phyloP scores from a whole-genome alignment of 2,888 invertebrate genomes.

The Perizoma flavofasciatum region DNA sequence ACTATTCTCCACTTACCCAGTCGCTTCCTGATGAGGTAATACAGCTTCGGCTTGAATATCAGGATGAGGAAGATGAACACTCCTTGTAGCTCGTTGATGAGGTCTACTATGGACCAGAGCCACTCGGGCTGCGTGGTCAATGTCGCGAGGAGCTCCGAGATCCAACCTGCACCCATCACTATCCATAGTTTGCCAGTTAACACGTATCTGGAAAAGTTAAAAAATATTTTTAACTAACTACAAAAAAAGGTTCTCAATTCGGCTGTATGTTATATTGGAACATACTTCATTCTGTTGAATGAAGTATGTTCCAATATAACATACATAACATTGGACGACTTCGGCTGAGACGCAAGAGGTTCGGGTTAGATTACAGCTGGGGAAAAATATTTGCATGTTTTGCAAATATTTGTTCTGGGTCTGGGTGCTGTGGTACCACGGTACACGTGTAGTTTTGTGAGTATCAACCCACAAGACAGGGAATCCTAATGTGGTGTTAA shows the following conservation, averaged over 20 bases:
- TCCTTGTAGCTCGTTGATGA: slow-evolving; percentile 88
- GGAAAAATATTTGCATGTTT: too few relatives aligned
- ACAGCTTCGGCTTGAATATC: slow-evolving; percentile 87
- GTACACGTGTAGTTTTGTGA: too few relatives aligned
- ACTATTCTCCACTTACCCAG: slow-evolving; percentile 70
- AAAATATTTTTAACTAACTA: not conserved
- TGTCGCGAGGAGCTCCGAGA: slow-evolving; percentile 86
- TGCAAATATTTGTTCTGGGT: too few relatives aligned
- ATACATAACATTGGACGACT: too few relatives aligned
- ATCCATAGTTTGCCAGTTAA: slow-evolving; percentile 90
- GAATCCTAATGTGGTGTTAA: too few relatives aligned
- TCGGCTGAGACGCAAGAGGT: too few relatives aligned
- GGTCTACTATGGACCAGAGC: slow-evolving; percentile 84
- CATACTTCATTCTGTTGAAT: too few relatives aligned
- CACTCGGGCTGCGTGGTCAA: slow-evolving; percentile 75
- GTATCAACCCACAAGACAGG: too few relatives aligned
- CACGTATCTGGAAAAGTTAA: slow-evolving; percentile 78
- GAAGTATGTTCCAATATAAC: too few relatives aligned
- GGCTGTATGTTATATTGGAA: not conserved
- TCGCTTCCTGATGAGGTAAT: slow-evolving; percentile 82
- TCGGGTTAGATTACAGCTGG: too few relatives aligned
- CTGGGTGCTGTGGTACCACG: too few relatives aligned
- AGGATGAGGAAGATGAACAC: slow-evolving; percentile 89
- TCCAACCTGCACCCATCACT: slow-evolving; percentile 91
- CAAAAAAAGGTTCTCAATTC: not conserved